Conservation (phyloP, 2,797 vertebrate species). For the Sorex maritimensis region DNA sequence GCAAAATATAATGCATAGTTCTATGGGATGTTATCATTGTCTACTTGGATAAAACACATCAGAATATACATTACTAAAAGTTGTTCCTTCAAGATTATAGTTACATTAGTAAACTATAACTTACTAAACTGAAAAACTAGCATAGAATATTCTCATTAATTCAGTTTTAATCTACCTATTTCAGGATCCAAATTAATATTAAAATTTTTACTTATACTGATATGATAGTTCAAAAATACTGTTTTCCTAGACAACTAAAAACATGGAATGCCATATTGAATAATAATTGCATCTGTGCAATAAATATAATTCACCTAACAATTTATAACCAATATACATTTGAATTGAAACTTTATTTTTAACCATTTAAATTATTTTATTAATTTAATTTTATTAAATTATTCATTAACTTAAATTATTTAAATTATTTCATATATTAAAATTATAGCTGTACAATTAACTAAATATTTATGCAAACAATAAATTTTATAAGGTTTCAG, state of each 20-base stretch:
- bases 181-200: constrained; percentile 20
- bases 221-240: neutral
- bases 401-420: neutral
- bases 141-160: neutral
- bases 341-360: constrained; percentile 16
- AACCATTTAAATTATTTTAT: constrained; percentile 14
- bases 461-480: constrained; percentile 50
- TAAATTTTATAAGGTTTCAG: neutral
- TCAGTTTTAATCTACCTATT: neutral
- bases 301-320: no score
- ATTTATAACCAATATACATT: neutral
- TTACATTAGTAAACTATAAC: neutral
- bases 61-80: neutral
- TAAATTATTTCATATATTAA: neutral
- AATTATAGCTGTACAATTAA: neutral
- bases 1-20: neutral
- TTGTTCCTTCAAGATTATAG: neutral
- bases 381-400: neutral
- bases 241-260: constrained; percentile 18
- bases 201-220: neutral
- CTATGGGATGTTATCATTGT: neutral
- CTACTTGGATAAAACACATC: constrained; percentile 6
- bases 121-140: neutral
- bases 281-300: neutral
- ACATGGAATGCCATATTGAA: constrained; percentile 25